Evolutionary conservation across 2,888 invertebrate species (phyloP), one percentile per base, ranked within the genome.

Genomic region (Drosophila barbarae): DNA sequence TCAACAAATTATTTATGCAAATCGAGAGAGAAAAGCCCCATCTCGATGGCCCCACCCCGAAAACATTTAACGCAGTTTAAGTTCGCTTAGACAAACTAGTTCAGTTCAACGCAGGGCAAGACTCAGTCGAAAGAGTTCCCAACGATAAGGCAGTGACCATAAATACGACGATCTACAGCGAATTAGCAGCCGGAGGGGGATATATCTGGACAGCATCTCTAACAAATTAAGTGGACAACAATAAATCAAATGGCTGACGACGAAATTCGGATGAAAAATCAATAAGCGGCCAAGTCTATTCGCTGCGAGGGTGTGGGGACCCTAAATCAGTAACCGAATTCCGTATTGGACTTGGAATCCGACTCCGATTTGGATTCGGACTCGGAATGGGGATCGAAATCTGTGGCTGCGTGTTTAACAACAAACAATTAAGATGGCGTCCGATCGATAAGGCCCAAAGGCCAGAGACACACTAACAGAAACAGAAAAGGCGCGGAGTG

Each of bases 351-450:
- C 28, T 38, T 34, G 46, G 30, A 47, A 47, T 47, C 30, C 46
- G 30, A 47, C 46, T 50, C 41, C 42, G 35, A 51, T 44, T 46
- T 68, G 42, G 39, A 42, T 50, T 52, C 34, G 44, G 44, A 65
- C 26, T 53, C 53, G 47, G 41, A 60, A 38, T 69, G 49, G 70
- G 61, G 47, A 58, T 44, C 58, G 34, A 39, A 58, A 61, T 69
- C 63, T 69, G 61, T 63, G 76, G 74, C 85, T 84, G 83, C 85
- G 81, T 85, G 85, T 81, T 84, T 83, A 84, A 83, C 81, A 85
- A 77, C 85, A 79, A 85, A 84, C 86, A 84, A 84, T 84, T 84
- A 86, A 86, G 84, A 84, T 86, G 85, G 85, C 84, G 79, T 81
- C 85, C 85, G 76, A 73, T 76, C 75, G 84, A 84, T 84, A 84